These are phyloP conservation scores for Zaprionus camerounensis DNA, from an alignment of 1,140 invertebrate species.

Conservation along the genomic window DNA sequence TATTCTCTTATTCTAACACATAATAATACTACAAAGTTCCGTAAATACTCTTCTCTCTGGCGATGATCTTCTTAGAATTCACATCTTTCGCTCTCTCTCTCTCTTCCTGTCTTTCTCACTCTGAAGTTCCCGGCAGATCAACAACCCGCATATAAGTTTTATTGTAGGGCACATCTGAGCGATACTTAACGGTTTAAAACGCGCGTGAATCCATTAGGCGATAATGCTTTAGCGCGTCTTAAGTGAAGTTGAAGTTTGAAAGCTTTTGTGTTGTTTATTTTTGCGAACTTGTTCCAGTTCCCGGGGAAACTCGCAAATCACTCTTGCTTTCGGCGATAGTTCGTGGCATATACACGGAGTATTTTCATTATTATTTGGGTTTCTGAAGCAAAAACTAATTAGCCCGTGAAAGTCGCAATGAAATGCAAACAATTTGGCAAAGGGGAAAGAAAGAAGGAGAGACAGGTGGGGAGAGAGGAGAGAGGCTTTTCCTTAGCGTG, in stretches of 20 bases:
- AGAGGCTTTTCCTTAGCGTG: conserved; percentile 23
- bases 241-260: neutral
- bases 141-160: conserved; percentile 7
- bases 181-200: neutral
- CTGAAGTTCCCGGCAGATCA: neutral
- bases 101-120: neutral
- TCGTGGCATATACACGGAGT: neutral
- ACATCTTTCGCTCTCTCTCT: neutral
- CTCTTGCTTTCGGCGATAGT: conserved; percentile 31
- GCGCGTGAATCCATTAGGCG: neutral
- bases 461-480: neutral
- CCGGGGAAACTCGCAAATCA: conserved; percentile 32
- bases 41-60: neutral
- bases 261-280: neutral
- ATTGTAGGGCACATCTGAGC: neutral
- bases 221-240: neutral
- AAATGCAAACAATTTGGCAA: conserved; percentile 43
- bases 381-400: conserved; percentile 39
- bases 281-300: conserved; percentile 19
- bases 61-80: neutral
- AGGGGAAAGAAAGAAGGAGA: neutral
- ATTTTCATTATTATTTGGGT: conserved; percentile 16
- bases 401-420: conserved; percentile 46
- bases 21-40: neutral
- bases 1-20: neutral